These are phyloP conservation scores for Scaptomyza graminum DNA, from an alignment of 1,140 invertebrate genomes.

Conservation along the genomic window DNA sequence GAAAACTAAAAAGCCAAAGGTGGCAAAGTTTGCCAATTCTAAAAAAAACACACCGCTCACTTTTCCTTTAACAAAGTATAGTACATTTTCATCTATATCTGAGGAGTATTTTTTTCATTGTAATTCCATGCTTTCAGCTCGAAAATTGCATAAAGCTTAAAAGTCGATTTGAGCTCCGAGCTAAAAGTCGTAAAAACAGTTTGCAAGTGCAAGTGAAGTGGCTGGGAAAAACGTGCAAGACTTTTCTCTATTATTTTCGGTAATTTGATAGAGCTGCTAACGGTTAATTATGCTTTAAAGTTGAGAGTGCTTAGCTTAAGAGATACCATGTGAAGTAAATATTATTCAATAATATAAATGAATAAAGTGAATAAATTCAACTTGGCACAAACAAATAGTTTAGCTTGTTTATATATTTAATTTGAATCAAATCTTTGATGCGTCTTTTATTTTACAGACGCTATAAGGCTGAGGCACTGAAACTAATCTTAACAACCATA, in stretches of 20 bases:
- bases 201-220: slow-evolving; percentile 4
- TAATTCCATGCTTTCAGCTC: not conserved
- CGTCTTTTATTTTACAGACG: no score
- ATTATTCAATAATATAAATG: no score
- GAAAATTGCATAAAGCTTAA: slow-evolving; percentile 59
- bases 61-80: not conserved
- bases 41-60: slow-evolving; percentile 1
- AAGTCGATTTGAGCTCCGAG: slow-evolving; percentile 16
- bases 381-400: no score
- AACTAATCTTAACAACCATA: no score
- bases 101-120: not conserved
- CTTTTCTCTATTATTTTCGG: slow-evolving; percentile 1
- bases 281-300: not conserved
- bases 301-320: not conserved
- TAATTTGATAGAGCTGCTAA: not conserved
- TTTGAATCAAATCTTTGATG: no score
- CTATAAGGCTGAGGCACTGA: no score
- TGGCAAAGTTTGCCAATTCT: no score
- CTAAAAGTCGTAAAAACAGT: not conserved
- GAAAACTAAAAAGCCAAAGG: no score
- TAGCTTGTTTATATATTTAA: no score
- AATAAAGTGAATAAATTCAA: no score
- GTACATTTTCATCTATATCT: no score
- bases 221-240: not conserved
- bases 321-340: not conserved